Evolutionary conservation across 2,113 vertebrate genomes (phyloP), one percentile per base, ranked within the genome.

Genomic region (Bubo blakistoni): DNA sequence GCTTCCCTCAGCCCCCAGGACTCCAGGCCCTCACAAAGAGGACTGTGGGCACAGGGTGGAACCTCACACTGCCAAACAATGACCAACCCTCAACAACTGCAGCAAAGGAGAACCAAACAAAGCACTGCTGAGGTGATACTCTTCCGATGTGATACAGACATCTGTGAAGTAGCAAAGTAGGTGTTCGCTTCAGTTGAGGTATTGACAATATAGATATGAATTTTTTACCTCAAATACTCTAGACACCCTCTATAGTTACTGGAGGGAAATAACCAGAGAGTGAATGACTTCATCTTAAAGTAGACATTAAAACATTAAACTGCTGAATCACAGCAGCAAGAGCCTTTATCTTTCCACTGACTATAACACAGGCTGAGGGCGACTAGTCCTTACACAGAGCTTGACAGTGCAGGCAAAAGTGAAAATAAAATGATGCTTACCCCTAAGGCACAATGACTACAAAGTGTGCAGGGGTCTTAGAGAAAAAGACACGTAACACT

Each of bases 11-110:
- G 34, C 11, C 15, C 10, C 8, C 10, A 13, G 20, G 20, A 24
- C 24, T 81, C 44, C 24, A 52, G 27, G 19, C 17, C 44, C 52
- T 86, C 72, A 20, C 0, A 0, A 21, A 40, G 16, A 59, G 14
- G 29, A 59, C 10, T 16, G 9, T 6, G 0, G 22, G 8, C 0
- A 1, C 32, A 1, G 1, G 13, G 16, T 21, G 13, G 27, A 80
- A 54, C 26, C 38, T 34, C n/a, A 30, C 0, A 0, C 9, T 59
- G 34, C 38, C 62, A 24, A 66, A 40, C 7, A 9, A 13, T 40
- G 61, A 38, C n/a, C 61, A 77, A 4, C 5, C 34, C 44, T 88
- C 30, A 89, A 5, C 21, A 73, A 5, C 51, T 54, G 36, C 86
- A 74, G 65, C 34, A 84, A 74, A 11, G 34, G 19, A 51, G 36